Percentiles rank a stretch among this genome's conserved stretches.
Conservation (phyloP, 1,140 invertebrate genomes). For the Copidosoma floridanum region DNA sequence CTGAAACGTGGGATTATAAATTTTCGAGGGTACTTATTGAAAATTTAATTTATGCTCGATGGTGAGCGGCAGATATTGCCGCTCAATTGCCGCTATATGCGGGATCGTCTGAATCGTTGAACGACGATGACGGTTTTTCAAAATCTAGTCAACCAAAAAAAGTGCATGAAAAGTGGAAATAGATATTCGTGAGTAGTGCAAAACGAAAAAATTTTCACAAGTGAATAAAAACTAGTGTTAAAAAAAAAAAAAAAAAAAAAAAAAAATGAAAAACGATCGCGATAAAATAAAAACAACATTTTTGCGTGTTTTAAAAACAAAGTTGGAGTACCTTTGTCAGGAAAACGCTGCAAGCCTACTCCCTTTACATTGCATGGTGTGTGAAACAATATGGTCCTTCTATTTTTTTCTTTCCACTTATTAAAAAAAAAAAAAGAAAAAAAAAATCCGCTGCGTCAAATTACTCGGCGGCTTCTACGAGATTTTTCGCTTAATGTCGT, state of each 20-base stretch:
- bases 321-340: no score
- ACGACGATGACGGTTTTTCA: no score
- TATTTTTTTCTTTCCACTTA: no score
- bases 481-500: constrained; percentile 10
- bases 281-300: neutral
- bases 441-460: constrained; percentile 20
- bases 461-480: constrained; percentile 25
- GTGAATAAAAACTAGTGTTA: neutral
- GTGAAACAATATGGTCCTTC: constrained; percentile 36
- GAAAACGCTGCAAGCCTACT: constrained; percentile 38
- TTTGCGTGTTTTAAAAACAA: no score
- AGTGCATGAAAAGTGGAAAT: constrained; percentile 22
- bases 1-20: neutral
- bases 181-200: neutral
- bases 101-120: no score
- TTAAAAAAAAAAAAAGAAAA: no score
- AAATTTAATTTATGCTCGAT: neutral
- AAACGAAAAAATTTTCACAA: no score
- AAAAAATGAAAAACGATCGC: constrained; percentile 29
- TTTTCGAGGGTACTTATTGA: neutral
- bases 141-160: neutral
- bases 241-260: constrained; percentile 4
- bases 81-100: no score
- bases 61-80: constrained; percentile 1
- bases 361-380: constrained; percentile 43